These are phyloP conservation scores for Lipophrys pholis DNA, from an alignment of 2,113 vertebrate species.

Conservation along the genomic window DNA sequence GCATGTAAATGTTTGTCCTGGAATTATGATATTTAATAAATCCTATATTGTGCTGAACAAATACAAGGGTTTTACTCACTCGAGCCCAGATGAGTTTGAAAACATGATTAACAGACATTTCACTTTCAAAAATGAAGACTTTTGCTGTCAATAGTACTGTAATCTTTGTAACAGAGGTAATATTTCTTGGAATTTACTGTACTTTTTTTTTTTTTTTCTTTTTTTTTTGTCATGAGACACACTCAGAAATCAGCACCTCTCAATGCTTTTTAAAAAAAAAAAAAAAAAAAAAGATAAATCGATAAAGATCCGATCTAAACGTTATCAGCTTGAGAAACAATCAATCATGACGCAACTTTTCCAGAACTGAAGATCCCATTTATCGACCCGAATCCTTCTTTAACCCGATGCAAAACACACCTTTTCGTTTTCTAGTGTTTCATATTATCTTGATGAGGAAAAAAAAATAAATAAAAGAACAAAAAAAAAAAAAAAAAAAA, in stretches of 20 bases:
- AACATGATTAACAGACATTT: conserved; percentile 69
- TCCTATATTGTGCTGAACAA: conserved; percentile 95
- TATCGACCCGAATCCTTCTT: conserved; percentile 41
- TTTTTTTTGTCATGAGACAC: conserved; percentile 66
- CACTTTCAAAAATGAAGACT: conserved; percentile 74
- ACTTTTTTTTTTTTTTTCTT: conserved; percentile 65
- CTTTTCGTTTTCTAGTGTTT: conserved; percentile 43
- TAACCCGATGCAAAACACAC: conserved; percentile 22
- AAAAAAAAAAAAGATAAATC: conserved; percentile 28
- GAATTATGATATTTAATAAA: conserved; percentile 99
- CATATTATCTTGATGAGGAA: conserved; percentile 50
- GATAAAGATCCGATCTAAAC: conserved; percentile 17
- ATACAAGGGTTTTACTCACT: conserved; percentile 76
- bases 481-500: conserved; percentile 16
- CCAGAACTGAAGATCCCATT: conserved; percentile 31
- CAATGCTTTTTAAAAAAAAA: conserved; percentile 56
- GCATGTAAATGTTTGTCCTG: conserved; percentile 99
- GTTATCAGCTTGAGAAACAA: conserved; percentile 64
- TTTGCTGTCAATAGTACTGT: conserved; percentile 80
- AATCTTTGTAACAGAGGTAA: conserved; percentile 81
- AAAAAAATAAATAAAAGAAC: background rate
- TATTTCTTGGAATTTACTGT: conserved; percentile 78
- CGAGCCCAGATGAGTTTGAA: conserved; percentile 78
- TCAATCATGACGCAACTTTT: conserved; percentile 60
- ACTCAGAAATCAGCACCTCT: conserved; percentile 54